These are phyloP conservation scores for Esox lucius DNA, from an alignment of 2,797 vertebrate species.

Conservation along the genomic window DNA sequence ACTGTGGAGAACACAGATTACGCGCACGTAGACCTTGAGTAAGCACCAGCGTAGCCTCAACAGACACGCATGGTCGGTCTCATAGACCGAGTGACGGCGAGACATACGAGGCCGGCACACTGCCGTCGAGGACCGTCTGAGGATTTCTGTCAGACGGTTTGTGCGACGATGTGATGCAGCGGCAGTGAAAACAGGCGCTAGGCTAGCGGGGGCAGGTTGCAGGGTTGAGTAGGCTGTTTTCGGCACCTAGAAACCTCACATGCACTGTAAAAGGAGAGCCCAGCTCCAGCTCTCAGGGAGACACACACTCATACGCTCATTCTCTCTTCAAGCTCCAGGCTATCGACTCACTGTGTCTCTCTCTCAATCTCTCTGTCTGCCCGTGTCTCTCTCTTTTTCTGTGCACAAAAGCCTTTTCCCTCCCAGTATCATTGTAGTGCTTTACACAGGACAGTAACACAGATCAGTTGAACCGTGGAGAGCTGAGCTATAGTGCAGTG, in stretches of 20 bases:
- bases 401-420: neutral
- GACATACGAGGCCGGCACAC: conserved; percentile 8
- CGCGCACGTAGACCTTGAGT: conserved; percentile 43
- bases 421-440: conserved; percentile 56
- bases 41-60: neutral
- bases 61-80: neutral
- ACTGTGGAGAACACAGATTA: conserved; percentile 36
- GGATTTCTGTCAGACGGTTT: too few relatives aligned
- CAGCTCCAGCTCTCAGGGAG: conserved; percentile 10
- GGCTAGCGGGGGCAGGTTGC: conserved; percentile 2
- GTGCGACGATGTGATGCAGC: too few relatives aligned
- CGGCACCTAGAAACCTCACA: conserved; percentile 55
- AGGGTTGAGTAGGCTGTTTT: conserved; percentile 54
- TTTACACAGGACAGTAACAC: conserved; percentile 45
- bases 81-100: neutral
- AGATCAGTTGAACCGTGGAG: neutral
- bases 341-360: conserved; percentile 8
- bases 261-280: conserved; percentile 47
- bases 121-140: too few relatives aligned
- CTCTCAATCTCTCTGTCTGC: neutral
- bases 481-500: too few relatives aligned
- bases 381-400: neutral
- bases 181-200: too few relatives aligned
- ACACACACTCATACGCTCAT: neutral
- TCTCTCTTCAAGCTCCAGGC: neutral